These are phyloP conservation scores for Microcaecilia unicolor DNA, from an alignment of 2,797 vertebrate genomes.

Conservation along the genomic window DNA sequence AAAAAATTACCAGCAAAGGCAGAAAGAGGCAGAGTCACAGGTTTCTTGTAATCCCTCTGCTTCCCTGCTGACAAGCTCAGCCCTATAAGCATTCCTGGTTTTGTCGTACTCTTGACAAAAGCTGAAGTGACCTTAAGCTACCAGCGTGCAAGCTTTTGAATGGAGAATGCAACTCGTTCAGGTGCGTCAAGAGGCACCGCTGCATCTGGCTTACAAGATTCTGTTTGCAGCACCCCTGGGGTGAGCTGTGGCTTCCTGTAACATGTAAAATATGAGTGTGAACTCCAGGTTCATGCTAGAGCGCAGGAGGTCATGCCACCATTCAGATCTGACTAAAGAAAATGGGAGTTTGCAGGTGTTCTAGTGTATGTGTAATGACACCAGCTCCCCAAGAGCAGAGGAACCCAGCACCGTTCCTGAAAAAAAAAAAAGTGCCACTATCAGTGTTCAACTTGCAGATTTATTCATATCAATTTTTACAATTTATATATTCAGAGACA, in stretches of 20 bases:
- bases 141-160: conserved; percentile 66
- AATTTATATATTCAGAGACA: conserved; percentile 93
- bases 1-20: conserved; percentile 84
- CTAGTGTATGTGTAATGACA: conserved; percentile 71
- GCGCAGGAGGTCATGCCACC: conserved; percentile 91
- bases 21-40: conserved; percentile 98
- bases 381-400: conserved; percentile 50
- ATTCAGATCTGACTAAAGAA: conserved; percentile 70
- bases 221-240: conserved; percentile 84
- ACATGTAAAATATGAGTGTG: conserved; percentile 94
- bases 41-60: conserved; percentile 94
- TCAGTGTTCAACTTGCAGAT: conserved; percentile 87
- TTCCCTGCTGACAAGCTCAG: conserved; percentile 78
- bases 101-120: conserved; percentile 77
- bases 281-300: conserved; percentile 77
- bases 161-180: conserved; percentile 66
- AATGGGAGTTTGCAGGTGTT: conserved; percentile 82
- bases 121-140: conserved; percentile 73
- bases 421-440: conserved; percentile 73
- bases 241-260: conserved; percentile 82
- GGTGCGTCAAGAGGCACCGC: conserved; percentile 69
- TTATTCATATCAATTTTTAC: conserved; percentile 87
- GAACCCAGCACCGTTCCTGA: conserved; percentile 51
- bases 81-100: conserved; percentile 86
- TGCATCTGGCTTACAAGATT: conserved; percentile 78